Evolutionary conservation across 1,140 invertebrate genomes (phyloP), one percentile per base, ranked within the genome.

Genomic region (Sitodiplosis mosellana): DNA sequence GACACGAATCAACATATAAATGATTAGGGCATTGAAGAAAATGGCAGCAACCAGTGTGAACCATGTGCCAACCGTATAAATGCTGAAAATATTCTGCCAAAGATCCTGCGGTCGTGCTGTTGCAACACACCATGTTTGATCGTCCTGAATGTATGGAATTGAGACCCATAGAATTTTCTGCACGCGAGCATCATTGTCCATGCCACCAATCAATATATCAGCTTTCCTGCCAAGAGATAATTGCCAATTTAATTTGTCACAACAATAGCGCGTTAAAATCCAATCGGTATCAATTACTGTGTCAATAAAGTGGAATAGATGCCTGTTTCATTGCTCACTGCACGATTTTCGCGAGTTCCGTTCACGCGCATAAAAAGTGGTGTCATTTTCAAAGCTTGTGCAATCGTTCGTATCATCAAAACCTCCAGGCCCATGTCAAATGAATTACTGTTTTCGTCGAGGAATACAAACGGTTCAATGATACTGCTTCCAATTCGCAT

Each of bases 111-210:
- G 27, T 18, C 14, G 19, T 22, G 47, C 47, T 12, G 14, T 33
- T 12, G 22, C 33, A 0, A 48, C 47, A 21, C 47, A 48, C 47
- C 47, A 48, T 8, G 47, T 48, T 34, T 40, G 33, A 36, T 48
- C 47, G 36, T 48, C 47, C 34, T 48, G 47, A 48, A 43, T 43
- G 17, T 48, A 48, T 20, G 47, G 47, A 12, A 48, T 48, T 1
- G 47, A 43, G 14, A 40, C 8, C 3, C 40, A 48, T 3, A 48
- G 33, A 2, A 43, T 10, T 33, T 44, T 43, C 19, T 40, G 33
- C n/a, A 40, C 33, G 20, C 18, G 15, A 36, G 37, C 17, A 21
- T 43, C 41, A 14, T 48, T 40, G 20, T 34, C 40, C 11, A 48
- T 27, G 8, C 47, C 47, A 19, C 47, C 47, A 3, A 48, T 36